Percentiles rank a stretch among this genome's conserved stretches.
These are phyloP conservation scores for Galeruca laticollis DNA, from an alignment of 2,888 invertebrate species.

Conservation along the genomic window DNA sequence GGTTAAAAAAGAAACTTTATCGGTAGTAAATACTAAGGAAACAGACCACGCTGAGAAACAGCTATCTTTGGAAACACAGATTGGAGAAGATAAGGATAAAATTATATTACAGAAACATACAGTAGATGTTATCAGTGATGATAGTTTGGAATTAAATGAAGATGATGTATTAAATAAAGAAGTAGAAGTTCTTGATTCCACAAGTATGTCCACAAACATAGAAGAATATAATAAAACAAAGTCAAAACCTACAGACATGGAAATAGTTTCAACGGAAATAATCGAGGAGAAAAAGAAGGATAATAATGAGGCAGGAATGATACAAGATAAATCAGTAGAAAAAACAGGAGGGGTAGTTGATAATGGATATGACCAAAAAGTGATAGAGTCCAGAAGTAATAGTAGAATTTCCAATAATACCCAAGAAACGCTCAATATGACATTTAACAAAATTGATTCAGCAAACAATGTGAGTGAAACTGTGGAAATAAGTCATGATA, in stretches of 20 bases:
- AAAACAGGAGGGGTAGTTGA: neutral
- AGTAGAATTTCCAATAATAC: neutral
- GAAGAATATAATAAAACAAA: neutral
- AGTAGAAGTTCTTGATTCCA: neutral
- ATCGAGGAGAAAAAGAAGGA: neutral
- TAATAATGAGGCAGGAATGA: neutral
- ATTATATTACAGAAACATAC: neutral
- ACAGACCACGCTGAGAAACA: neutral
- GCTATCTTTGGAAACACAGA: neutral
- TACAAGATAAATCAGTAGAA: neutral
- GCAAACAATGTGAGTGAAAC: neutral
- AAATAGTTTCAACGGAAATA: neutral
- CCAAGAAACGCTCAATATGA: neutral
- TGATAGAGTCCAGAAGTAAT: neutral
- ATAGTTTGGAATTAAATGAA: slow-evolving; percentile 27
- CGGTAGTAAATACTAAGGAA: neutral
- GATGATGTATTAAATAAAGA: neutral
- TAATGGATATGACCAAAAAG: neutral
- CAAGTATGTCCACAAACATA: neutral
- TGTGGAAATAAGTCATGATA: neutral
- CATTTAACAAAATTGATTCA: neutral
- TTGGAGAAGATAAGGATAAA: neutral
- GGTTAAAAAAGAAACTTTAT: neutral
- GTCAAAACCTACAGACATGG: neutral
- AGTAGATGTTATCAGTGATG: slow-evolving; percentile 11